These are phyloP conservation scores for Chymomyza procnemis DNA, from an alignment of 2,888 invertebrate species.

Conservation along the genomic window DNA sequence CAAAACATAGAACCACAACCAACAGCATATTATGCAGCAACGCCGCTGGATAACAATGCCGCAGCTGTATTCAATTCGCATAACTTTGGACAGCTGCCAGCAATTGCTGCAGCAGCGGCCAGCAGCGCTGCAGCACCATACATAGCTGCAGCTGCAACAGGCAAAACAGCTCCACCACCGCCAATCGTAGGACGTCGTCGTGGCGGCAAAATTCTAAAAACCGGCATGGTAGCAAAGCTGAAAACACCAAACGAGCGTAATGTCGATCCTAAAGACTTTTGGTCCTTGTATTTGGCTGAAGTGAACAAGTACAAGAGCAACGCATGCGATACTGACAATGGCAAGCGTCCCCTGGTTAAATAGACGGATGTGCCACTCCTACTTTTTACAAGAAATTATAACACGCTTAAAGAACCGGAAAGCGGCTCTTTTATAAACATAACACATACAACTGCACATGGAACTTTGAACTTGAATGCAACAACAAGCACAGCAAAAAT, in stretches of 20 bases:
- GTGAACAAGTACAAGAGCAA: slow-evolving; percentile 95
- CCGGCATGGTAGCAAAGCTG: slow-evolving; percentile 92
- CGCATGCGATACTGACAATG: slow-evolving; percentile 93
- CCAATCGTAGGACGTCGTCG: slow-evolving; percentile 88
- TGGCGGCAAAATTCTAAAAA: slow-evolving; percentile 92
- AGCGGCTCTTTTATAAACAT: not conserved
- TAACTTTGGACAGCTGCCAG: slow-evolving; percentile 40
- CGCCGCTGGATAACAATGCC: not conserved
- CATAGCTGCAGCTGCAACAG: slow-evolving; percentile 63
- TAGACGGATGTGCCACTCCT: slow-evolving; percentile 78
- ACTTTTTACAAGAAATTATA: too few relatives aligned
- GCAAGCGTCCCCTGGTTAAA: slow-evolving; percentile 94
- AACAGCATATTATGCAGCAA: not conserved
- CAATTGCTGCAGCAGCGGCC: slow-evolving; percentile 54
- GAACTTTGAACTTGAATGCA: slow-evolving; percentile 11
- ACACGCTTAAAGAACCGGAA: not conserved
- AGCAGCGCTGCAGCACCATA: slow-evolving; percentile 63
- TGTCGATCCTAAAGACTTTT: slow-evolving; percentile 88
- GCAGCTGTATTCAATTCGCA: not conserved
- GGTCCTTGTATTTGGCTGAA: slow-evolving; percentile 96
- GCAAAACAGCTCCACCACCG: slow-evolving; percentile 77
- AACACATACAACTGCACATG: not conserved
- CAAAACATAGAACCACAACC: not conserved
- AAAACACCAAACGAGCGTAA: slow-evolving; percentile 82
- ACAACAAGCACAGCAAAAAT: not conserved